Evolutionary conservation across 1,140 invertebrate genomes (phyloP), one percentile per base, ranked within the genome.

Genomic region (Dendroctonus valens): DNA sequence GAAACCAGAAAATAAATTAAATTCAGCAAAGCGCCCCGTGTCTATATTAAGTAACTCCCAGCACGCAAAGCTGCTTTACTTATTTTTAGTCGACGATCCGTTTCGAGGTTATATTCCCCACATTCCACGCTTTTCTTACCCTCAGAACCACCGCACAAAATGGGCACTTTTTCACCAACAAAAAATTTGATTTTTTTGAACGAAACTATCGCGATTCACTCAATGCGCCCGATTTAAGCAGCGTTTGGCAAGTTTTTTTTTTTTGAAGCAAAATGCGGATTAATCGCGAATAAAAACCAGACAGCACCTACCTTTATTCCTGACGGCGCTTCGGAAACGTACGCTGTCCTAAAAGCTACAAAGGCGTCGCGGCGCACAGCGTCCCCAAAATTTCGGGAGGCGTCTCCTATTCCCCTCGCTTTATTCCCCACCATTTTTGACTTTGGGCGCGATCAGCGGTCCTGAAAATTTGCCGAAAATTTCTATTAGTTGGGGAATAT

Each of bases 311-410:
- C 76, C 75, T 77, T 74, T 70, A 58, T 67, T 72, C 73, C 76
- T 75, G 75, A 71, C 73, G 74, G 70, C 73, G 77, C 71, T 69
- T 74, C 75, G 69, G 75, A 76, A 69, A 75, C 70, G 75, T 75
- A 75, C 73, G 73, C 75, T 75, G 72, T 76, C 75, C 75, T 74
- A 72, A 72, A 69, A 76, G 75, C 75, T 76, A 76, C 73, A 75
- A 67, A 70, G 72, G 76, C 77, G 75, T 76, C 76, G 74, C 74
- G 76, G 74, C 74, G 77, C 63, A 68, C 46, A 66, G 60, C 71
- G 50, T 51, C 68, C 65, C 59, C 57, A 51, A 65, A 58, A 67
- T 70, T 68, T 72, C 70, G 67, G 59, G 52, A 57, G 64, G 52
- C 61, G 68, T 69, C 55, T 37, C 40, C 60, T 11, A 49, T 65